Percentiles rank a stretch among this genome's conserved stretches.
Evolutionary conservation across 2,797 vertebrate species (phyloP).

Genomic region (Otus scops): DNA sequence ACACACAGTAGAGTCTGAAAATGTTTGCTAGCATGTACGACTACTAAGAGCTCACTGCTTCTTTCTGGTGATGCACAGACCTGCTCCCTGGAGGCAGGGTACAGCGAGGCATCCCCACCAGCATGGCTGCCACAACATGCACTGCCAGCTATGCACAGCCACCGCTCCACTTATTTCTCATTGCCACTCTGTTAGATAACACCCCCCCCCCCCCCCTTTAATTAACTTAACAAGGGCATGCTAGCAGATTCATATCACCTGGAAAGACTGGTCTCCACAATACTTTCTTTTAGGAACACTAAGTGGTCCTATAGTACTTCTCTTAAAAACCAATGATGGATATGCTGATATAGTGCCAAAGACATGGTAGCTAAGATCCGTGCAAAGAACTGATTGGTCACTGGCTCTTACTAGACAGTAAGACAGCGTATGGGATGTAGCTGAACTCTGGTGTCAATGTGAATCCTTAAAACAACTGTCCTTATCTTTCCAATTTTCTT

Average conservation of each 20-base stretch:
- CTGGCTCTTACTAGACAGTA: background rate
- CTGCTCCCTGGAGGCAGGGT: background rate
- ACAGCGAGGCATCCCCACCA: background rate
- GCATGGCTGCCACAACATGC: background rate
- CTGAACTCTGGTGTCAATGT: background rate
- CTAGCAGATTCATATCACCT: background rate
- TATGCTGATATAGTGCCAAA: background rate
- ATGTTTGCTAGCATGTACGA: accelerated
- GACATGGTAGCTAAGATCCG: background rate
- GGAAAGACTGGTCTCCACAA: background rate
- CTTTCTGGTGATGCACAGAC: background rate
- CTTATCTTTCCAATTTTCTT: background rate
- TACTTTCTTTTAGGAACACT: background rate
- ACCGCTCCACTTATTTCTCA: background rate
- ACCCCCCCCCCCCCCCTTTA: accelerated
- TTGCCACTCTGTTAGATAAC: too few relatives aligned
- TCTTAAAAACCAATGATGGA: background rate
- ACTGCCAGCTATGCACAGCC: background rate
- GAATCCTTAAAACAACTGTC: background rate
- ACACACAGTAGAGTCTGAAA: background rate
- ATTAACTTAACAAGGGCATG: background rate
- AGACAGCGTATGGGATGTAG: background rate
- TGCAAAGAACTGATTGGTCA: background rate
- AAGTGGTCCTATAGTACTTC: background rate
- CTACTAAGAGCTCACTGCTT: background rate